Evolutionary conservation across 2,888 invertebrate genomes (phyloP).

Genomic region (Eledona agricola): DNA sequence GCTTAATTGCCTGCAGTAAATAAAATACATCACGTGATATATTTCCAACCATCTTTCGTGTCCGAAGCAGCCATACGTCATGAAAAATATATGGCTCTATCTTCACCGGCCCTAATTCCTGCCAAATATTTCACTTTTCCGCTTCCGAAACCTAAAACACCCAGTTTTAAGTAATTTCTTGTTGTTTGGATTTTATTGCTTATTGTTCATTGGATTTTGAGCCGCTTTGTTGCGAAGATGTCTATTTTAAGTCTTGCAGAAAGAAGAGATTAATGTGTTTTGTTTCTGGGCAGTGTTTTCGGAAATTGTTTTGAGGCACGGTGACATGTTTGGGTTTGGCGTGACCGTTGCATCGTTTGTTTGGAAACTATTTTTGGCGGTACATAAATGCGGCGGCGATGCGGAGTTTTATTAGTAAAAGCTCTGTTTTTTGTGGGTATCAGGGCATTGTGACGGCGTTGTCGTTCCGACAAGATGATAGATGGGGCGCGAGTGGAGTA

Average conservation of each 20-base stretch:
- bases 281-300: too few relatives aligned
- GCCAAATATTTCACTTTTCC: too few relatives aligned
- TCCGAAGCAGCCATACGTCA: slow-evolving; percentile 17
- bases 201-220: neutral
- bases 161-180: too few relatives aligned
- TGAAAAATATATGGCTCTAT: slow-evolving; percentile 26
- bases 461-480: slow-evolving; percentile 37
- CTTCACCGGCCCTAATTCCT: slow-evolving; percentile 8
- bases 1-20: slow-evolving; percentile 14
- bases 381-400: slow-evolving; percentile 1
- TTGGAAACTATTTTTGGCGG: too few relatives aligned
- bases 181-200: too few relatives aligned
- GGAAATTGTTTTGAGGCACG: too few relatives aligned
- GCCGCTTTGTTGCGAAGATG: too few relatives aligned
- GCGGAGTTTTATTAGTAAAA: slow-evolving; percentile 15
- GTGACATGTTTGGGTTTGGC: too few relatives aligned
- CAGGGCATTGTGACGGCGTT: slow-evolving; percentile 35
- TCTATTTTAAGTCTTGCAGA: too few relatives aligned
- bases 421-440: slow-evolving; percentile 29
- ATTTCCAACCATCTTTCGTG: slow-evolving; percentile 18
- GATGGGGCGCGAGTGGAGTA: slow-evolving; percentile 33
- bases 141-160: too few relatives aligned
- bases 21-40: slow-evolving; percentile 21
- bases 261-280: too few relatives aligned
- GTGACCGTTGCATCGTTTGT: too few relatives aligned